Base-by-base conservation (phyloP, 2,797 vertebrate genomes). In the Loriculus beryllinus region DNA sequence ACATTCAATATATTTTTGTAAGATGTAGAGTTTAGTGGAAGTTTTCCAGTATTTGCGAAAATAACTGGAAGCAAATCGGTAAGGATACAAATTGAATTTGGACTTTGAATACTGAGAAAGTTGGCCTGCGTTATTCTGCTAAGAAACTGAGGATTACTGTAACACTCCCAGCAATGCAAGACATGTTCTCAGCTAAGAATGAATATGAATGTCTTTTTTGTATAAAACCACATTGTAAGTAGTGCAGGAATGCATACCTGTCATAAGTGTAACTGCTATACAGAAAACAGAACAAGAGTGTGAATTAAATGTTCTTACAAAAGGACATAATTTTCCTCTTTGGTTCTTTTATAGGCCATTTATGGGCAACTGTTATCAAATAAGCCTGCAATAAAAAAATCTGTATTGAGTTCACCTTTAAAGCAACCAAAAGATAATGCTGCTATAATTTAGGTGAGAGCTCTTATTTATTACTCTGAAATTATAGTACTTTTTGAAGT, bases 241-340 rank as follows among this genome's bases (percentile, higher is more conserved):
- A 52, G 57, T 91, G 70, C 72, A 94, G 96, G 96, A 95, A 88
- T 90, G 88, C 67, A 71, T 88, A 88, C 74, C 83, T 96, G 94
- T 95, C 96, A 97, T 87, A 94, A 81, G 81, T 78, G 31, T 35
- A 88, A 82, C 95, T 91, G 75, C 80, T 95, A 85, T 94, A 93
- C 96, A 96, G 95, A 97, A 97, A 97, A 91, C 96, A 97, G 97
- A 97, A 47, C 95, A 65, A 48, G 93, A 86, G 90, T 88, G 78
- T 82, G 93, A 92, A 89, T 92, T 81, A 78, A 93, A 90, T 86
- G 71, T 96, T 96, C 96, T 88, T 88, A 62, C 80, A 82, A 88
- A 88, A 95, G 80, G 45, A 85, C 90, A 74, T 95, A 68, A 84
- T 95, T 96, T 96, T 91, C 90, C 77, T 78, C 64, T 82, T 88